A percentile compares a stretch with the other conserved stretches of the same genome.
Conservation (phyloP, 2,888 invertebrate species). For the Drosophila vallismaia region DNA sequence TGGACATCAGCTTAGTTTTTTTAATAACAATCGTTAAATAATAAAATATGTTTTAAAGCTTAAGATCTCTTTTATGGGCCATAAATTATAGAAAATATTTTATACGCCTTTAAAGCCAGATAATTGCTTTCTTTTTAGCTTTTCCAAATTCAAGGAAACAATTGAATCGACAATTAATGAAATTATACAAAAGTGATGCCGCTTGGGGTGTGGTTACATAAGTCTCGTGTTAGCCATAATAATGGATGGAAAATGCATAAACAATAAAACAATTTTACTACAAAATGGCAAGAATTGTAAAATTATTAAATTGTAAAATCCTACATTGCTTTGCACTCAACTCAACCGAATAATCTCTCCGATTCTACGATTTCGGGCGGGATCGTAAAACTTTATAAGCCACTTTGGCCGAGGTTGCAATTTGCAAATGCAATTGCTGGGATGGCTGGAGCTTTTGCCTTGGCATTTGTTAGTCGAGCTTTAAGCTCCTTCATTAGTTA, state of each 20-base stretch:
- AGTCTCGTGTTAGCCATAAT: constrained; percentile 29
- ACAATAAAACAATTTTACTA: constrained; percentile 45
- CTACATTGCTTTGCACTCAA: constrained; percentile 71
- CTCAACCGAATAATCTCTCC: constrained; percentile 53
- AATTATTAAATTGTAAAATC: constrained; percentile 39
- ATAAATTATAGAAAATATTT: not conserved
- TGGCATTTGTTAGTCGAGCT: constrained; percentile 23
- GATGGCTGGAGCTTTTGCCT: constrained; percentile 10
- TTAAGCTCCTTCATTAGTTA: constrained; percentile 5
- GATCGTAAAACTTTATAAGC: constrained; percentile 46
- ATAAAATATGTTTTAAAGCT: not conserved
- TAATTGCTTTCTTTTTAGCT: constrained; percentile 7
- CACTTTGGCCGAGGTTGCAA: constrained; percentile 30
- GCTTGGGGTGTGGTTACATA: constrained; percentile 32
- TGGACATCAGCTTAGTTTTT: not conserved
- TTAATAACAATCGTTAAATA: constrained; percentile 4
- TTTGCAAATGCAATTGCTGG: constrained; percentile 26
- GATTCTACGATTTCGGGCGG: constrained; percentile 54
- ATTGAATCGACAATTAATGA: not conserved
- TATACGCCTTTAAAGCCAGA: not conserved
- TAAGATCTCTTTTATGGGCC: not conserved
- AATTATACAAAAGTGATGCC: constrained; percentile 2
- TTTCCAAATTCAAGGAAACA: constrained; percentile 7
- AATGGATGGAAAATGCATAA: constrained; percentile 36
- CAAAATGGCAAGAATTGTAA: constrained; percentile 43